Conservation (phyloP, 1,140 invertebrate species). For the Zaprionus vittiger region DNA sequence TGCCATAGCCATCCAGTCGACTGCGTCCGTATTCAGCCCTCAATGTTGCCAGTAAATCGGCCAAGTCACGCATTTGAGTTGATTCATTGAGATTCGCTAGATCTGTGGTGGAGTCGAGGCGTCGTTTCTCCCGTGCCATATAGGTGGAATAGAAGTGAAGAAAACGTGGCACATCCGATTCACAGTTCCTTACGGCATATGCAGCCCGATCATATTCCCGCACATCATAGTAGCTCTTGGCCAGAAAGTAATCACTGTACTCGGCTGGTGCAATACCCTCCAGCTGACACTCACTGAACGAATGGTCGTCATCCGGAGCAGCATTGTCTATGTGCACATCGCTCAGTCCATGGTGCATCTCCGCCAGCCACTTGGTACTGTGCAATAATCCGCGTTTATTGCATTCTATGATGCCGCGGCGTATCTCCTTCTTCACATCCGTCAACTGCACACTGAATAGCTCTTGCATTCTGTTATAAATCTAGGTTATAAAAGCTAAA, state of each 20-base stretch:
- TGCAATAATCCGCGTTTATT: conserved; percentile 77
- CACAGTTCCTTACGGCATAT: conserved; percentile 91
- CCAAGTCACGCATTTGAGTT: conserved; percentile 86
- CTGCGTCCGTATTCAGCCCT: conserved; percentile 87
- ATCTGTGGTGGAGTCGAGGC: conserved; percentile 93
- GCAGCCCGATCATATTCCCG: conserved; percentile 96
- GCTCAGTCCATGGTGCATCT: conserved; percentile 91
- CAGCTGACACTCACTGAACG: conserved; percentile 65
- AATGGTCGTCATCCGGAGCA: conserved; percentile 72
- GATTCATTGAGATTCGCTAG: conserved; percentile 89
- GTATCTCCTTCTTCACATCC: conserved; percentile 75
- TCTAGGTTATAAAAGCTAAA: neutral
- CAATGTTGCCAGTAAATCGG: conserved; percentile 86
- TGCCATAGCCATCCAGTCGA: conserved; percentile 93
- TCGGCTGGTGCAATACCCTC: conserved; percentile 86
- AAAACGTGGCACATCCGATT: conserved; percentile 89
- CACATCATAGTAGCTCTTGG: conserved; percentile 95
- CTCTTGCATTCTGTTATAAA: conserved; percentile 52
- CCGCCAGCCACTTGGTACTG: conserved; percentile 92
- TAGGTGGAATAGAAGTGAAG: conserved; percentile 94
- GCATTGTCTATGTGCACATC: conserved; percentile 87
- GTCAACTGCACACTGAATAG: conserved; percentile 71
- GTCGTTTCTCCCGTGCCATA: conserved; percentile 94
- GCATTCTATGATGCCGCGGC: conserved; percentile 80
- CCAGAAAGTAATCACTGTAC: conserved; percentile 90